Evolutionary conservation across 1,140 invertebrate species (phyloP).

Genomic region (Oncopeltus fasciatus): DNA sequence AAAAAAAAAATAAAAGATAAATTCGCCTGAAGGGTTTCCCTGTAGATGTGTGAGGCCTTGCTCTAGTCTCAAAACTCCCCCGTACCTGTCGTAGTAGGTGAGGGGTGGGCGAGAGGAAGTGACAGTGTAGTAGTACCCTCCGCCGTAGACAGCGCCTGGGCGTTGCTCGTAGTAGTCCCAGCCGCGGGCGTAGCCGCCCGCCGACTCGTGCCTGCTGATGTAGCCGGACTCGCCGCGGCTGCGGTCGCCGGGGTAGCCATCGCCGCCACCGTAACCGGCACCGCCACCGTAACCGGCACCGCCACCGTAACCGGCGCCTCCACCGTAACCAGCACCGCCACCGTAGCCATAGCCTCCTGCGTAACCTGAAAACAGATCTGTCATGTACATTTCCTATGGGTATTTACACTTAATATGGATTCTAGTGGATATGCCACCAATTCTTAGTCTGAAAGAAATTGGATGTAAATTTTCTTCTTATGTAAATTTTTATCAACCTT

Average conservation of each 20-base stretch:
- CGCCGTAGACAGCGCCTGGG: neutral
- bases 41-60: no score
- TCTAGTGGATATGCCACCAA: no score
- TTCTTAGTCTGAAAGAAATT: no score
- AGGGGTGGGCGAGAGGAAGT: no score
- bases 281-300: neutral
- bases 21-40: no score
- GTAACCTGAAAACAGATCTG: neutral
- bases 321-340: neutral
- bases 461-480: no score
- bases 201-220: neutral
- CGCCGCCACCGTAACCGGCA: neutral
- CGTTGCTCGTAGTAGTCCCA: slow-evolving; percentile 14
- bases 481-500: no score
- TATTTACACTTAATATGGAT: no score
- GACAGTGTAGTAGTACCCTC: slow-evolving; percentile 6
- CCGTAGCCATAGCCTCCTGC: neutral
- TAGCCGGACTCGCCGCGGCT: slow-evolving; percentile 6
- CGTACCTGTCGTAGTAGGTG: neutral
- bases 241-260: neutral
- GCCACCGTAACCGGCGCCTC: slow-evolving; percentile 5
- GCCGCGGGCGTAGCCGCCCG: neutral
- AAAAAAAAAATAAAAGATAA: no score
- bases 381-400: neutral
- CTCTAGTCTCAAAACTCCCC: no score